Evolutionary conservation across 1,140 invertebrate genomes (phyloP).

Genomic region (Mizuhopecten yessoensis): DNA sequence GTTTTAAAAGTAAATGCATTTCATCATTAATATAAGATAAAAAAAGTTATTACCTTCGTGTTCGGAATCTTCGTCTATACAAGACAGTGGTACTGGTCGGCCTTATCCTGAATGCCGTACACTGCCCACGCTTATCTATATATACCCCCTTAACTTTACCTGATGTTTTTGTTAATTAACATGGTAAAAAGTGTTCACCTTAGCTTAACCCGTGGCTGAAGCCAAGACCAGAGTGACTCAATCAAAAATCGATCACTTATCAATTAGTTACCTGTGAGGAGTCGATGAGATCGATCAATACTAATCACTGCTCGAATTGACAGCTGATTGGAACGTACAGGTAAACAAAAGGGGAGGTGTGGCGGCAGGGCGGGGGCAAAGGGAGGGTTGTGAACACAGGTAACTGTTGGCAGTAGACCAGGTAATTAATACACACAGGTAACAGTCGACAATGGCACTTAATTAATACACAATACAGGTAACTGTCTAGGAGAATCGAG

Average conservation of each 20-base stretch:
- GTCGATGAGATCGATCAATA: not conserved
- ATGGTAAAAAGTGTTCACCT: conserved; percentile 33
- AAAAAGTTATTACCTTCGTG: too few relatives aligned
- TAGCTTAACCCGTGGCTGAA: not conserved
- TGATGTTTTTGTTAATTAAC: not conserved
- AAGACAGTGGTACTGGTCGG: not conserved
- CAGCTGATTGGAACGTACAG: not conserved
- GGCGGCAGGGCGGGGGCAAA: conserved; percentile 15
- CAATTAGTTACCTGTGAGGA: not conserved
- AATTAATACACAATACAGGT: conserved; percentile 7
- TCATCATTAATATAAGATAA: too few relatives aligned
- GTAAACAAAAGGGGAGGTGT: not conserved
- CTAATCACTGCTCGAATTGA: not conserved
- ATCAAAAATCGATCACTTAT: not conserved
- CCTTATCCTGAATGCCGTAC: not conserved
- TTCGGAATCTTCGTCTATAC: conserved; percentile 30
- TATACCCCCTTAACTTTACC: not conserved
- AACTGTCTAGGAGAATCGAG: not conserved
- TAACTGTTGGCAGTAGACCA: not conserved
- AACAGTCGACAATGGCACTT: not conserved
- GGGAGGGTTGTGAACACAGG: conserved; percentile 20
- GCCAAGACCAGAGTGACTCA: not conserved
- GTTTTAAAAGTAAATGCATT: too few relatives aligned
- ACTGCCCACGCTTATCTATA: not conserved
- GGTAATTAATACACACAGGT: conserved; percentile 7